These are phyloP conservation scores for Lepidurus couesii DNA, from an alignment of 1,140 invertebrate species.

Conservation along the genomic window DNA sequence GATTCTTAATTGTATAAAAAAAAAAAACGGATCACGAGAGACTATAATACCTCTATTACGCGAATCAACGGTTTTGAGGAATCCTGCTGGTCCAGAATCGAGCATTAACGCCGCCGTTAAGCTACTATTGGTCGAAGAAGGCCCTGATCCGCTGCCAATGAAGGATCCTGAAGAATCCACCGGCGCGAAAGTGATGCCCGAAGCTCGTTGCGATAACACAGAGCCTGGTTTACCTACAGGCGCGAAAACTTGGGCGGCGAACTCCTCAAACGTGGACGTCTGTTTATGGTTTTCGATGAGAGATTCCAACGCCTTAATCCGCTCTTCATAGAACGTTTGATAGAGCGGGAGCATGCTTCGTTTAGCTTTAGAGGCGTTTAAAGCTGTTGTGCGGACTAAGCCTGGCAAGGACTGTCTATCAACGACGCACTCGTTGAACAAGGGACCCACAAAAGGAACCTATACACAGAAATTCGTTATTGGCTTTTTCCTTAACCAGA, in stretches of 20 bases:
- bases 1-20: neutral
- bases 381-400: slow-evolving; percentile 81
- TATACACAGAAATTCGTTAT: slow-evolving; percentile 43
- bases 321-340: slow-evolving; percentile 89
- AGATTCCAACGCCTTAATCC: slow-evolving; percentile 75
- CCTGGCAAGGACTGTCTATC: slow-evolving; percentile 74
- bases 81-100: slow-evolving; percentile 8
- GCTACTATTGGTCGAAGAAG: slow-evolving; percentile 1
- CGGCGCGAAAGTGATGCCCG: slow-evolving; percentile 6
- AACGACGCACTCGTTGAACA: slow-evolving; percentile 91
- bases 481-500: slow-evolving; percentile 42
- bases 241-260: slow-evolving; percentile 66
- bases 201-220: neutral
- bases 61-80: neutral
- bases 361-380: slow-evolving; percentile 86
- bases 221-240: neutral
- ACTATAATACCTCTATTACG: slow-evolving; percentile 1
- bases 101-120: slow-evolving; percentile 1
- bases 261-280: slow-evolving; percentile 85
- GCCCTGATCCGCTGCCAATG: neutral
- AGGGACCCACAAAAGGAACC: slow-evolving; percentile 90
- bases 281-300: slow-evolving; percentile 85
- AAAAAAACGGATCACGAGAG: neutral
- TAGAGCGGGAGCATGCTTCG: slow-evolving; percentile 79
- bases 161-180: neutral